Evolutionary conservation across 2,113 vertebrate genomes (phyloP).

Genomic region (Amazona vittata): DNA sequence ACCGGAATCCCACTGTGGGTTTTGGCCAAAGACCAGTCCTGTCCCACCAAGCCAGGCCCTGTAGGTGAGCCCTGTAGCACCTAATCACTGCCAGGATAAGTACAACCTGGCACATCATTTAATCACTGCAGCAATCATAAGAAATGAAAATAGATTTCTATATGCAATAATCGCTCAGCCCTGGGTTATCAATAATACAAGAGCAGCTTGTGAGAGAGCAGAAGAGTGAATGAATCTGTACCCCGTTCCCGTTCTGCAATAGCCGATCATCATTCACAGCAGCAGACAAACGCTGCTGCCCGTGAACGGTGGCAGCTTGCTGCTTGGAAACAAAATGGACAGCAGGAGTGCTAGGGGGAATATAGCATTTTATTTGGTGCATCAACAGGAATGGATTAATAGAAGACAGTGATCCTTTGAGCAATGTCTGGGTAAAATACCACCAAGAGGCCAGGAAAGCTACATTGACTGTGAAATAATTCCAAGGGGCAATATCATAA

Average conservation of each 20-base stretch:
- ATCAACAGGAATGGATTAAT: conserved; percentile 59
- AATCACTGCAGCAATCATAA: conserved; percentile 25
- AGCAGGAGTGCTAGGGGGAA: conserved; percentile 43
- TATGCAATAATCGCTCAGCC: not conserved
- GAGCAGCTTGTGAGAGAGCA: not conserved
- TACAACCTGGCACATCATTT: conserved; percentile 7
- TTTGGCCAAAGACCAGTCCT: not conserved
- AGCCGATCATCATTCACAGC: not conserved
- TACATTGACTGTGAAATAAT: conserved; percentile 43
- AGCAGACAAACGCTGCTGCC: not conserved
- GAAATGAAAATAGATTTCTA: conserved; percentile 50
- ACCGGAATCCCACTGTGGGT: not conserved
- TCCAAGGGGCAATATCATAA: conserved; percentile 50
- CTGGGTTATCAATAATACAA: conserved; percentile 43
- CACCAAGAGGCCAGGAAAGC: conserved; percentile 14
- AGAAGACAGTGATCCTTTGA: conserved; percentile 44
- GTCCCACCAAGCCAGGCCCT: not conserved
- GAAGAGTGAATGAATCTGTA: not conserved
- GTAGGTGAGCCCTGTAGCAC: not conserved
- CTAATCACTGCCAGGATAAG: not conserved
- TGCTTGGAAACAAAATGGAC: conserved; percentile 37
- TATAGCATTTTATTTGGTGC: conserved; percentile 2
- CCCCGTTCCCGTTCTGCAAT: not conserved
- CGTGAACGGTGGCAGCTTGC: not conserved
- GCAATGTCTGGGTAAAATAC: conserved; percentile 45